These are phyloP conservation scores for Austrofundulus limnaeus DNA, from an alignment of 2,113 vertebrate genomes.

Conservation along the genomic window DNA sequence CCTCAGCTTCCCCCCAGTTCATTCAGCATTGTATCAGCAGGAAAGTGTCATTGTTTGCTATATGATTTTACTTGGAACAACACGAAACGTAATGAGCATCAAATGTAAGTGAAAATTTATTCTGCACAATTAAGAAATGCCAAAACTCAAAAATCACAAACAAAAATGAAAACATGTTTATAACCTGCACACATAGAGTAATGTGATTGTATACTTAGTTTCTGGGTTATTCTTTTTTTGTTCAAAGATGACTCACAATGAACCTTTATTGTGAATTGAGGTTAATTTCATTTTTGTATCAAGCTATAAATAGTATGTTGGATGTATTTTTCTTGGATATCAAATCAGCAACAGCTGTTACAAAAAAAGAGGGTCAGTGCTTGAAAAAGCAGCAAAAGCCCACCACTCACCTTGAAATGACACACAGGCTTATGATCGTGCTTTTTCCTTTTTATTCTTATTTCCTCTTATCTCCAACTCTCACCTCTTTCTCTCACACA, in stretches of 20 bases:
- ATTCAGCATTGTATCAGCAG: neutral
- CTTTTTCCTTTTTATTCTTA: conserved; percentile 35
- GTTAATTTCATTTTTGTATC: neutral
- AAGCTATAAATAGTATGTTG: neutral
- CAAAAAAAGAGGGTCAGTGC: conserved; percentile 10
- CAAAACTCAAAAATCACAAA: no score
- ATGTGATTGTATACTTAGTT: no score
- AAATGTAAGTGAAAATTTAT: no score
- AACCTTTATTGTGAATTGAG: neutral
- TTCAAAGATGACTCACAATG: neutral
- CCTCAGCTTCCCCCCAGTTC: neutral
- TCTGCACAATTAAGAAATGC: no score
- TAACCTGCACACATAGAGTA: no score
- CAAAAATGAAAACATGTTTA: no score
- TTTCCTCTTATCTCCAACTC: conserved; percentile 41
- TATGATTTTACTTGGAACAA: no score
- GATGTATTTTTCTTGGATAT: conserved; percentile 3
- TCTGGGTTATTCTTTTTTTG: neutral
- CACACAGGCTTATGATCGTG: conserved; percentile 58
- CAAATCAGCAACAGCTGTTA: conserved; percentile 3
- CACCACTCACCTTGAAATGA: conserved; percentile 69
- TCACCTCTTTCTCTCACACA: conserved; percentile 23
- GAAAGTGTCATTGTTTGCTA: no score
- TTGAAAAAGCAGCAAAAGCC: conserved; percentile 34
- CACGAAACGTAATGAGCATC: no score